Percentiles rank a stretch among this genome's conserved stretches.
Conservation (phyloP, 1,140 invertebrate species). For the Formica selysi region DNA sequence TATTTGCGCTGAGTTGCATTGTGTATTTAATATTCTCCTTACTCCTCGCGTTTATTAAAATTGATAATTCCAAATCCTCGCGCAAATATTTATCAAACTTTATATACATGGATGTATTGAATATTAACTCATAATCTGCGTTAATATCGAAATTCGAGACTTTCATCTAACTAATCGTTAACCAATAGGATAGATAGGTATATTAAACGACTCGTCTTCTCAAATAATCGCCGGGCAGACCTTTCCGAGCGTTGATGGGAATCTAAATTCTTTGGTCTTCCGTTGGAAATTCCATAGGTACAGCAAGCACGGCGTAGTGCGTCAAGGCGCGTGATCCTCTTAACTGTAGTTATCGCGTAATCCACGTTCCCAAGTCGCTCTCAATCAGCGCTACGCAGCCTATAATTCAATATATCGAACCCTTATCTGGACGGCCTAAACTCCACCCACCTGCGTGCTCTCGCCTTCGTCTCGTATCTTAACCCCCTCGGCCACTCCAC, state of each 20-base stretch:
- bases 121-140: conserved; percentile 55
- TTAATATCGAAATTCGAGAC: conserved; percentile 47
- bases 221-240: not conserved
- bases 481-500: conserved; percentile 11
- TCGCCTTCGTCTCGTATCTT: not conserved
- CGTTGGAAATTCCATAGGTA: conserved; percentile 15
- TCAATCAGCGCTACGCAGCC: conserved; percentile 78
- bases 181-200: not conserved
- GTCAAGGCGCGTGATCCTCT: conserved; percentile 69
- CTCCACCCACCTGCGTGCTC: conserved; percentile 54
- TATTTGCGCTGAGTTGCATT: conserved; percentile 48
- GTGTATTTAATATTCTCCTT: conserved; percentile 64
- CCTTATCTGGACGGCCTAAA: conserved; percentile 68
- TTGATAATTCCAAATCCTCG: conserved; percentile 60
- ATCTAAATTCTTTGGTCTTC: conserved; percentile 36
- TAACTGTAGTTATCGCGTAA: conserved; percentile 78
- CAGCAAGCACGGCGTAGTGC: conserved; percentile 39
- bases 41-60: conserved; percentile 63
- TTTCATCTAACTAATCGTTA: conserved; percentile 29
- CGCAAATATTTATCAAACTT: conserved; percentile 60
- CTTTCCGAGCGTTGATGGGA: conserved; percentile 11
- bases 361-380: conserved; percentile 76
- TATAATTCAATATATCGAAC: conserved; percentile 83
- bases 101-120: conserved; percentile 34
- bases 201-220: conserved; percentile 15